Evolutionary conservation across 2,888 invertebrate genomes (phyloP).

Genomic region (Oscheius sp.): DNA sequence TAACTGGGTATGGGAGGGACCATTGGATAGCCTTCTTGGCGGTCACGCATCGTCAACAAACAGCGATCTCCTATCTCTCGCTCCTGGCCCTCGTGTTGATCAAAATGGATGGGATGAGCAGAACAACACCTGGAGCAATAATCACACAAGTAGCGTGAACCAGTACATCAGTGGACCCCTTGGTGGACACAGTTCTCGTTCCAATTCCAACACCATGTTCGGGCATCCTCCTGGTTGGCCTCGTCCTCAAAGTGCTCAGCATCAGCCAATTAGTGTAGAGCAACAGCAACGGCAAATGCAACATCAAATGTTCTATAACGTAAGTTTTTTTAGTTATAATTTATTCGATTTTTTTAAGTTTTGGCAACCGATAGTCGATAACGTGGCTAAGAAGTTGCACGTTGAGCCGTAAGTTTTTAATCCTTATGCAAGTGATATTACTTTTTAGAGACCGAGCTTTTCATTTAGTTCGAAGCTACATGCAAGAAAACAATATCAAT

Average conservation of each 20-base stretch:
- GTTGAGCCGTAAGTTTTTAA: conserved; percentile 9
- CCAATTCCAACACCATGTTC: background rate
- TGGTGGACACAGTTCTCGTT: background rate
- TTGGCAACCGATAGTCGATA: conserved; percentile 1
- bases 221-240: conserved; percentile 20
- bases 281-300: conserved; percentile 2
- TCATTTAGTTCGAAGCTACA: background rate
- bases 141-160: background rate
- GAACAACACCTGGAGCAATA: conserved; percentile 27
- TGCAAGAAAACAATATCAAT: conserved; percentile 11
- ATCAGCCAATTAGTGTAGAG: conserved; percentile 7
- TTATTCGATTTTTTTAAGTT: background rate
- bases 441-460: conserved; percentile 21
- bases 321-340: background rate
- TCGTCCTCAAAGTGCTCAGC: conserved; percentile 26
- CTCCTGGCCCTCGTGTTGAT: background rate
- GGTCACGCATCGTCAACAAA: background rate
- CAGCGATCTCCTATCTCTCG: conserved; percentile 11
- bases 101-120: conserved; percentile 33
- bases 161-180: conserved; percentile 14
- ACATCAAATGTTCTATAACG: background rate
- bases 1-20: conserved; percentile 33
- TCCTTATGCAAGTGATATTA: too few relatives aligned
- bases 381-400: conserved; percentile 17
- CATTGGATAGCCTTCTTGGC: conserved; percentile 8